Evolutionary conservation across 2,797 vertebrate species (phyloP), one percentile per base, ranked within the genome.

Genomic region (Acrossocheilus wenchowensis): DNA sequence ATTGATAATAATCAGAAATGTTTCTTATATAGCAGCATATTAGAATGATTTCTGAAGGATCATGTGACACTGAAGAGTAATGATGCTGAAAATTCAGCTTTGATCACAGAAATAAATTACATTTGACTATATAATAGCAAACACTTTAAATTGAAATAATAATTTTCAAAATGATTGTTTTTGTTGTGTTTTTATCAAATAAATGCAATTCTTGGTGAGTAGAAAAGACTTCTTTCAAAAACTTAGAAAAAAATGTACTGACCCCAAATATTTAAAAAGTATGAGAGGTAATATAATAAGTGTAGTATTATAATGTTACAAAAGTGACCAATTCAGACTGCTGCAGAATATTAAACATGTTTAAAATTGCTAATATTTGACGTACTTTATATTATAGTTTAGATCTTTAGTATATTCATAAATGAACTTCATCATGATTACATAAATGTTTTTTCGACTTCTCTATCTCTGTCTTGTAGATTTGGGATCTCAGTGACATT

Each of bases 401-500:
- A 50, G 41, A 41, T 45, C 41, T 26, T n/a, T 34, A 34, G 3
- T 23, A 7, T 23, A 36, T 23, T 11, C 41, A 41, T 41, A 43
- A 45, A 21, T 79, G 4, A 45, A 5, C 30, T 12, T n/a, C 5
- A n/a, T 17, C 5, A 26, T 17, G 15, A 17, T 52, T 30, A 5
- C 30, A 30, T 64, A 60, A n/a, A 23, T 57, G 54, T 30, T 64
- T 64, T 34, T 5, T n/a, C 34, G 0, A 10, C 9, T 81, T 52
- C 88, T 26, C 72, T 68, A 30, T 30, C 82, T 68, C 83, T 19
- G 41, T 57, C 72, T 66, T 50, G 15, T 54, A 99, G 98, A 98
- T 99, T 89, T 99, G 98, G 98, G 97, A 99, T 89, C 96, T 99
- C 82, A 98, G 98, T 91, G 98, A 99, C 91, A 96, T 98, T 0